Evolutionary conservation across 2,113 vertebrate species (phyloP), one percentile per base, ranked within the genome.

Genomic region (Trichechus manatus): DNA sequence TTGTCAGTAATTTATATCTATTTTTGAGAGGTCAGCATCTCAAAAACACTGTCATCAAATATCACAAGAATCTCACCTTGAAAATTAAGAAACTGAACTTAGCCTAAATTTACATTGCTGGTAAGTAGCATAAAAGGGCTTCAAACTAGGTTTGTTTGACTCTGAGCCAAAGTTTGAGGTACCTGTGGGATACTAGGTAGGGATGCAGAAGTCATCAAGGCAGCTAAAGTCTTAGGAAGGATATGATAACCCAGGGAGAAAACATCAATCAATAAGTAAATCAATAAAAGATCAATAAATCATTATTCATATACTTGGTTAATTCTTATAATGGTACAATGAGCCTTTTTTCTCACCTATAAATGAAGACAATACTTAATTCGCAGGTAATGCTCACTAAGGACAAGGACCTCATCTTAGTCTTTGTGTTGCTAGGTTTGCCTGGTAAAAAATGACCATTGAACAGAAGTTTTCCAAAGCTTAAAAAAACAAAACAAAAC

Each of bases 331-430:
- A 93, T 56, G n/a, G 44, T 44, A 88, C 23, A 53, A 29, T 3
- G 25, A 27, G 9, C 20, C 44, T 50, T 70, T 89, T 72, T 56
- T 29, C 66, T 91, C 31, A 44, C 23, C 68, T 61, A 70, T 42
- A 83, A 87, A 82, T 78, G 66, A 86, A 95, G 79, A 61, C n/a
- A 93, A 53, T 27, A 80, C 2, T 77, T 86, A 81, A 94, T 33
- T 61, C 89, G 22, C 86, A 94, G 33, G 56, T n/a, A 88, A 84
- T 11, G 31, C 44, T 15, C 33, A 74, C 33, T n/a, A n/a, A 92
- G 33, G 36, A 29, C 39, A 92, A 94, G 56, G 31, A 88, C 29
- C 44, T 92, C 36, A 86, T 61, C 59, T 80, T 7, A 56, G 31
- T 87, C 72, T 77, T 92, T 83, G 31, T 79, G 59, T 93, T 87